These are phyloP conservation scores for Sicus ferrugineus DNA, from an alignment of 2,888 invertebrate genomes.

Conservation along the genomic window DNA sequence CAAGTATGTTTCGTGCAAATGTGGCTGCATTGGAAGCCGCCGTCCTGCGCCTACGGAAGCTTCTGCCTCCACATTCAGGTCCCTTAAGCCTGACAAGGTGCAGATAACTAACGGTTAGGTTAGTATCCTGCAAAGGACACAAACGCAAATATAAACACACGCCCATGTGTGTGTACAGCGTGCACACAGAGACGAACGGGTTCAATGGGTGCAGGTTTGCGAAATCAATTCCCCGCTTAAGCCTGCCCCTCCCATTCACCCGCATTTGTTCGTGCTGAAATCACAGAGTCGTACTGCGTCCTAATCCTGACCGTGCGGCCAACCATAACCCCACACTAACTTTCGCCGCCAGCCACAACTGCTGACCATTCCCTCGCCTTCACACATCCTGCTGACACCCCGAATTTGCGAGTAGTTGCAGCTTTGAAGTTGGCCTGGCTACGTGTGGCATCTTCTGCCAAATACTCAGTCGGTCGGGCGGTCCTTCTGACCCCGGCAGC, in stretches of 20 bases:
- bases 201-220: slow-evolving; percentile 24
- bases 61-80: neutral
- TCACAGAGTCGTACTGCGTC: neutral
- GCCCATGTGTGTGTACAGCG: neutral
- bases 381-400: slow-evolving; percentile 3
- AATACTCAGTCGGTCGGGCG: neutral
- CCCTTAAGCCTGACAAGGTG: slow-evolving; percentile 28
- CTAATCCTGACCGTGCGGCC: too few relatives aligned
- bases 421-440: neutral
- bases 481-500: neutral
- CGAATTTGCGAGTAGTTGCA: neutral
- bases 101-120: slow-evolving; percentile 18
- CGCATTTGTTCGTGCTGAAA: neutral
- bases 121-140: neutral
- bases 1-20: slow-evolving; percentile 1
- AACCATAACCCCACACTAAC: neutral
- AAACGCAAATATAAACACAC: neutral
- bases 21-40: neutral
- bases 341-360: slow-evolving; percentile 38
- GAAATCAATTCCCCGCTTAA: slow-evolving; percentile 25
- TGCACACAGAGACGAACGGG: neutral
- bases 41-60: neutral
- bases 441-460: neutral
- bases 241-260: neutral
- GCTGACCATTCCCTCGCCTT: slow-evolving; percentile 12